Evolutionary conservation across 2,888 invertebrate genomes (phyloP).

Genomic region (Rotaria magnacalcarata): DNA sequence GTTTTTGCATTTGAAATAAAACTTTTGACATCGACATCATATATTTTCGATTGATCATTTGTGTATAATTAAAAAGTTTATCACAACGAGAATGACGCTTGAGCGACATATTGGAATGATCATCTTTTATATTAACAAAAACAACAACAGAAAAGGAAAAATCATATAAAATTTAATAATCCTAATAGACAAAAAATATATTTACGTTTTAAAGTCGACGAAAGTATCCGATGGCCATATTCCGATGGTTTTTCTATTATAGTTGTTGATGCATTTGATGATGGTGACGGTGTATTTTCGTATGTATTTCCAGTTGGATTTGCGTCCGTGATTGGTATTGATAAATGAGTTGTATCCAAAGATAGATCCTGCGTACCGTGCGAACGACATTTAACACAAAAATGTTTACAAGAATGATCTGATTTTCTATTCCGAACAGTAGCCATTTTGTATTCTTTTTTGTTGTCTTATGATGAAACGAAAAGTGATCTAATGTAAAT

Average conservation of each 20-base stretch:
- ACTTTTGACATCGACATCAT: neutral
- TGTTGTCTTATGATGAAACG: too few relatives aligned
- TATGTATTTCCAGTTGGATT: neutral
- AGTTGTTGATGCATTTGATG: neutral
- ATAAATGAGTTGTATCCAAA: neutral
- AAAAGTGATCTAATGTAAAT: neutral
- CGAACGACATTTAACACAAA: neutral
- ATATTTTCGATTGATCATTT: neutral
- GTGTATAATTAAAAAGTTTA: neutral
- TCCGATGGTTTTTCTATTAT: neutral
- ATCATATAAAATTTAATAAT: neutral
- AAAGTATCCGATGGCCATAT: neutral
- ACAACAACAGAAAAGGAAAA: neutral
- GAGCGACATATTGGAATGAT: neutral
- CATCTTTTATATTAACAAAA: neutral
- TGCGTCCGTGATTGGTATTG: neutral
- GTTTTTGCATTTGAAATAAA: neutral
- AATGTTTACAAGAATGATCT: neutral
- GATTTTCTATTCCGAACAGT: neutral
- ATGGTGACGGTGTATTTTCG: neutral
- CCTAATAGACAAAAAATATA: too few relatives aligned
- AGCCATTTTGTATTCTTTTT: neutral
- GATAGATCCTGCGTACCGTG: neutral
- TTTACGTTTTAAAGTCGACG: conserved; percentile 14
- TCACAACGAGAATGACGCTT: conserved; percentile 5